Conservation (phyloP, 37 sponge, comb jelly and placozoan species). For the Geodia barretti region DNA sequence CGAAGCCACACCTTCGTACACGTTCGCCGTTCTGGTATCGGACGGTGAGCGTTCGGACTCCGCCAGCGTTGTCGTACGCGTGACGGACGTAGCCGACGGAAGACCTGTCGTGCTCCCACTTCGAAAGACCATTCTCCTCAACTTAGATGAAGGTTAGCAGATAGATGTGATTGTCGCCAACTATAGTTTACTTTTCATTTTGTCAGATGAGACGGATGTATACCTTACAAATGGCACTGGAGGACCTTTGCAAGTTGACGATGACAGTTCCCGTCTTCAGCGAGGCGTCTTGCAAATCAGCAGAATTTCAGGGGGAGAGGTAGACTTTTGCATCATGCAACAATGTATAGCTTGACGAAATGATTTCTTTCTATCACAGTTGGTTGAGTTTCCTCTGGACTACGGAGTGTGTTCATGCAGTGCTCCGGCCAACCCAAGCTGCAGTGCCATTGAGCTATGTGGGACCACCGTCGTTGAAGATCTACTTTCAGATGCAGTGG, state of each 20-base stretch:
- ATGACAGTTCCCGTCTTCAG: constrained; percentile 26
- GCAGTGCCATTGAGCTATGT: constrained; percentile 11
- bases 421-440: neutral
- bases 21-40: constrained; percentile 13
- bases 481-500: neutral
- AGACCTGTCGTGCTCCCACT: constrained; percentile 52
- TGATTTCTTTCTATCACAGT: constrained; percentile 3
- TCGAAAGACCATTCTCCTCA: constrained; percentile 6
- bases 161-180: neutral
- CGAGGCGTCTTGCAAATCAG: constrained; percentile 4
- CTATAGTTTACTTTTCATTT: neutral
- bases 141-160: constrained; percentile 27
- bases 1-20: neutral
- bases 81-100: constrained; percentile 59
- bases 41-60: constrained; percentile 16
- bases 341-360: no score
- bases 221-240: constrained; percentile 30
- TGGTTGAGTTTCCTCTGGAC: constrained; percentile 22
- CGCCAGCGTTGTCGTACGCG: constrained; percentile 31
- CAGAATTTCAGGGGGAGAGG: neutral
- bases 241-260: constrained; percentile 12
- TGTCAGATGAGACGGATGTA: constrained; percentile 10
- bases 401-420: constrained; percentile 46
- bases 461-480: neutral
- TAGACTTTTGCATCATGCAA: no score